Base-by-base conservation (phyloP, 2,888 invertebrate species). In the Drosophila pseudotalamancana region DNA sequence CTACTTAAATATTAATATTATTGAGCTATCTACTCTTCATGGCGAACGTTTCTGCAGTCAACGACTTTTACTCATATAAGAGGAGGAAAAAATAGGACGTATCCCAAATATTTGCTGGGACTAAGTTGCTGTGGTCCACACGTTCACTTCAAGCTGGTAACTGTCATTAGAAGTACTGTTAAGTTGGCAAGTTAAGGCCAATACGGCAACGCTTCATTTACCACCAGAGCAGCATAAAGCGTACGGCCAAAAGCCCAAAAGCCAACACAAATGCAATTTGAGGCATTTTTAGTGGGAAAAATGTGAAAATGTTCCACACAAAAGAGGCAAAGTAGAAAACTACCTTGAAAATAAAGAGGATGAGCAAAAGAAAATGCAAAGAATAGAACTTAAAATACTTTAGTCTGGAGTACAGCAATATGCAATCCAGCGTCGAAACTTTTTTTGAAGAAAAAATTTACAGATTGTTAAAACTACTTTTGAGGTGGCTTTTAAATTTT, bases 1-100 rank as follows among this genome's bases (percentile, higher is more conserved):
- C 59, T 65, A 62, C 60, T 77, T 64, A 80, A 80, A 84, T 80
- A 84, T 80, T 81, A 77, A 81, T 75, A 72, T 75, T 81, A 84
- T 84, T 72, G 67, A 81, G 81, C 75, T 70, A 74, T 77, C 66
- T 80, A 35, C 42, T 56, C 39, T 50, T 42, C 42, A 55, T 60
- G 63, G 34, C 39, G 18, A 45, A 53, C 50, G 40, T 56, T 61
- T 56, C 43, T 32, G 12, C 27, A 49, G 62, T 55, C 56, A 62
- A 56, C 55, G 70, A 51, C 55, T 46, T 49, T 40, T 39, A 25
- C 34, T 40, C 4, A 37, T 6, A 46, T 18, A 29, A 14, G 14
- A 11, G 12, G 3, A 5, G 9, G 31, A 19, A 31, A 31, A 21
- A 14, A 4, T 3, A 1, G 14, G 39, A 46, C 54, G 42, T 61